These are phyloP conservation scores for Ispidina lecontei DNA, from an alignment of 2,797 vertebrate genomes.

Conservation along the genomic window DNA sequence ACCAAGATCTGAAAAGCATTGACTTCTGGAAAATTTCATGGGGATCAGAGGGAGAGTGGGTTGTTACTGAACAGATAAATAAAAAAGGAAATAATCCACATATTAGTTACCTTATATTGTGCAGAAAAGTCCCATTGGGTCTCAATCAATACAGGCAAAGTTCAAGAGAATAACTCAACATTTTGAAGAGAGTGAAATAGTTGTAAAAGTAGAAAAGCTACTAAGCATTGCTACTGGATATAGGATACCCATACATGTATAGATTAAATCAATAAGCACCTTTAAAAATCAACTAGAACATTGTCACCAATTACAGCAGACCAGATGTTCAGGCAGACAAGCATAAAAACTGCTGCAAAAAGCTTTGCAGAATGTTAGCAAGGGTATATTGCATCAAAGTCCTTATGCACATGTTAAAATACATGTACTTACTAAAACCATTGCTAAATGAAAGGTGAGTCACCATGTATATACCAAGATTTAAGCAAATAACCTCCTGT, in stretches of 20 bases:
- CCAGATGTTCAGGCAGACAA: slow-evolving; percentile 3
- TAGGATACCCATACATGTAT: slow-evolving; percentile 21
- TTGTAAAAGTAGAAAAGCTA: slow-evolving; percentile 30
- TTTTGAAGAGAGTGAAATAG: slow-evolving; percentile 30
- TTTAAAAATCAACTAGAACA: slow-evolving; percentile 30
- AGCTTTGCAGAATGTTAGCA: neutral
- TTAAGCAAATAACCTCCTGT: neutral
- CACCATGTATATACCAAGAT: neutral
- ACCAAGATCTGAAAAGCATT: neutral
- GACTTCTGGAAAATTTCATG: neutral
- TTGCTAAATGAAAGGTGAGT: neutral
- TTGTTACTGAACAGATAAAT: neutral
- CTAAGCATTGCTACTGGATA: neutral
- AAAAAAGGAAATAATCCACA: neutral
- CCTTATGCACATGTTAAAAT: neutral
- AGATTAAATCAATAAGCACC: slow-evolving; percentile 45
- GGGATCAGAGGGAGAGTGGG: neutral
- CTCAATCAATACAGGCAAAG: neutral
- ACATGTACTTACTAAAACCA: neutral
- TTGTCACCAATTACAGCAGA: neutral
- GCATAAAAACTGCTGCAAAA: neutral
- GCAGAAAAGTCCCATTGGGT: neutral
- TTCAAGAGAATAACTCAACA: neutral
- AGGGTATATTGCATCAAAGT: neutral
- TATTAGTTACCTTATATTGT: neutral